Evolutionary conservation across 2,888 invertebrate genomes (phyloP).

Genomic region (Subacronicta megacephala): DNA sequence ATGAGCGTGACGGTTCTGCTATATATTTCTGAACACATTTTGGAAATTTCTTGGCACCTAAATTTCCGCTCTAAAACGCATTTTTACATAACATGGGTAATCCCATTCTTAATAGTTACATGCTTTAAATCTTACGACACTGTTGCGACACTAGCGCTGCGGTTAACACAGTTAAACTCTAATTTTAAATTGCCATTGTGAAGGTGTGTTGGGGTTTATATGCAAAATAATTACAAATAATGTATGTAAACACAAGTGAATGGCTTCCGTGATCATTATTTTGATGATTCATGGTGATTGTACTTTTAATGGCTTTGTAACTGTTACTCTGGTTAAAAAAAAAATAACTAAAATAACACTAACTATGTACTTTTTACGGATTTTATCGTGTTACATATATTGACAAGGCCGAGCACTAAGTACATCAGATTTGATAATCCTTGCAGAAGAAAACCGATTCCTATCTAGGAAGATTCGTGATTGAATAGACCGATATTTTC

Average conservation of each 20-base stretch:
- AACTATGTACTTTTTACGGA: too few relatives aligned
- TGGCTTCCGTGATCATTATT: slow-evolving; percentile 46
- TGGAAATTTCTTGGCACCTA: slow-evolving; percentile 45
- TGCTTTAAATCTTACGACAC: slow-evolving; percentile 40
- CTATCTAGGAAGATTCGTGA: too few relatives aligned
- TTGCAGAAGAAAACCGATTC: too few relatives aligned
- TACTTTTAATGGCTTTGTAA: slow-evolving; percentile 22
- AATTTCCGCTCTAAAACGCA: slow-evolving; percentile 57
- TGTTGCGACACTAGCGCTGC: slow-evolving; percentile 47
- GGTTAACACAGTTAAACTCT: slow-evolving; percentile 28
- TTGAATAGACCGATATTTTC: too few relatives aligned
- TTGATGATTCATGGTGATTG: slow-evolving; percentile 14
- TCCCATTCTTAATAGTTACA: slow-evolving; percentile 29
- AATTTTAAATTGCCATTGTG: slow-evolving; percentile 44
- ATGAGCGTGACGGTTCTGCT: not conserved
- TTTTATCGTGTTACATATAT: too few relatives aligned
- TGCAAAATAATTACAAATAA: slow-evolving; percentile 47
- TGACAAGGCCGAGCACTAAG: too few relatives aligned
- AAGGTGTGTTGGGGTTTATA: slow-evolving; percentile 30
- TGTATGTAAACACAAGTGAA: slow-evolving; percentile 36
- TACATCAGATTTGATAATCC: too few relatives aligned
- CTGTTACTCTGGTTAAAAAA: not conserved
- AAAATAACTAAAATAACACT: too few relatives aligned
- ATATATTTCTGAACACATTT: slow-evolving; percentile 25
- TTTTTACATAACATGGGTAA: slow-evolving; percentile 50